Evolutionary conservation across 2,797 vertebrate genomes (phyloP), one percentile per base, ranked within the genome.

Genomic region (Tinamus major): DNA sequence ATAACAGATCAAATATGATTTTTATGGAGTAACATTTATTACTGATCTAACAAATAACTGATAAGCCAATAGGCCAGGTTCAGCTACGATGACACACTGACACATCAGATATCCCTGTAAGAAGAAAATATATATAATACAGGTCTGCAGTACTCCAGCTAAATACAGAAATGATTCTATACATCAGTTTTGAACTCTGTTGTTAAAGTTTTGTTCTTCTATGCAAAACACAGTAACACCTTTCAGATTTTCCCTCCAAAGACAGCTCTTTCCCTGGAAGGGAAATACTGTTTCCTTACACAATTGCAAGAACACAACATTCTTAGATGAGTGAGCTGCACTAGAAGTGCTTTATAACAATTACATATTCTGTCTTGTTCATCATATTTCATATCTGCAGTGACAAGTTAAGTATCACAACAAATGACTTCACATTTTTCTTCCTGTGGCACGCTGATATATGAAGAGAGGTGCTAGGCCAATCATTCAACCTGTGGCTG

Each of bases 361-460:
- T 56, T 53, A 39, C 3, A 27, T 23, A 44, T 44, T 58, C 13
- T 24, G 31, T 10, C 41, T 7, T 1, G 6, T 41, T 75, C 31
- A 67, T 41, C 12, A 2, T 27, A 37, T 59, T 82, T 85, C 5
- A 1, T 33, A 63, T 24, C 35, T 55, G 33, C 49, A 49, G 33
- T 59, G 63, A 27, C 37, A 61, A 10, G 19, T 33, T 7, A 44
- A 27, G 16, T 26, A 27, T n/a, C 49, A 33, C 7, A 48, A 37
- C 3, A 69, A 58, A 29, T 0, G 1, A 37, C 86, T 83, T 70
- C 42, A 35, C 62, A 65, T 78, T 14, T 31, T 14, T 27, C 26
- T 48, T 68, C 56, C 27, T 33, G 24, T 0, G 0, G 29, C 29
- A 10, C 0, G 0, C 24, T 44, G 39, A 21, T 23, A 53, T 56